phyloP scores from a whole-genome alignment of 2,888 invertebrate genomes.

The Harpalus rufipes region DNA sequence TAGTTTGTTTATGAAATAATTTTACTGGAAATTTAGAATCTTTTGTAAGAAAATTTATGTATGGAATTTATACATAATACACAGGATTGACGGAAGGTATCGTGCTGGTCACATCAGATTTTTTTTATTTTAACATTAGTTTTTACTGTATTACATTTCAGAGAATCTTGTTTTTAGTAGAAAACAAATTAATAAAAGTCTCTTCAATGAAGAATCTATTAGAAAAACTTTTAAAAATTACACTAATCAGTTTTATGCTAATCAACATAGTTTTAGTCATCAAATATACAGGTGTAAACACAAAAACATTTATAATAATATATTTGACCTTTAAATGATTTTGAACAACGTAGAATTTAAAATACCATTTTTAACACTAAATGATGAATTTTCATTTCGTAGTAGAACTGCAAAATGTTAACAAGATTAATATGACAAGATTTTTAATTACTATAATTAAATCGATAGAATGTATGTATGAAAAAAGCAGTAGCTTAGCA shows the following conservation, averaged over 20 bases:
- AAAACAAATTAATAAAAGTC: neutral
- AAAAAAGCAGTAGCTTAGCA: too few relatives aligned
- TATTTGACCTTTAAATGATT: neutral
- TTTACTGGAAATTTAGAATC: too few relatives aligned
- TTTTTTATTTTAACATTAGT: neutral
- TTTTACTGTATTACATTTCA: slow-evolving; percentile 1
- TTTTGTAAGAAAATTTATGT: too few relatives aligned
- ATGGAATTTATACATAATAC: too few relatives aligned
- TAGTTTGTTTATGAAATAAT: too few relatives aligned
- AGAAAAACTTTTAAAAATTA: slow-evolving; percentile 20
- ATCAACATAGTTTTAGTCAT: slow-evolving; percentile 9
- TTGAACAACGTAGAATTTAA: slow-evolving; percentile 8
- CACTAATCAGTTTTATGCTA: slow-evolving; percentile 9
- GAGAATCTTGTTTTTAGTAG: neutral
- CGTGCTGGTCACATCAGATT: too few relatives aligned
- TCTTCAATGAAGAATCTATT: neutral
- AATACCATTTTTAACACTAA: neutral
- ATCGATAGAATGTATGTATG: too few relatives aligned
- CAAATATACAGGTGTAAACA: neutral
- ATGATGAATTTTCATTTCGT: neutral
- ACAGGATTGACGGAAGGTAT: too few relatives aligned
- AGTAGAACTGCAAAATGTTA: neutral
- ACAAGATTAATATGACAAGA: too few relatives aligned
- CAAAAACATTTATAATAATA: slow-evolving; percentile 5
- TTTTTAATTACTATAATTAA: too few relatives aligned